Evolutionary conservation across 2,888 invertebrate genomes (phyloP), one percentile per base, ranked within the genome.

Genomic region (Noctua fimbriata): DNA sequence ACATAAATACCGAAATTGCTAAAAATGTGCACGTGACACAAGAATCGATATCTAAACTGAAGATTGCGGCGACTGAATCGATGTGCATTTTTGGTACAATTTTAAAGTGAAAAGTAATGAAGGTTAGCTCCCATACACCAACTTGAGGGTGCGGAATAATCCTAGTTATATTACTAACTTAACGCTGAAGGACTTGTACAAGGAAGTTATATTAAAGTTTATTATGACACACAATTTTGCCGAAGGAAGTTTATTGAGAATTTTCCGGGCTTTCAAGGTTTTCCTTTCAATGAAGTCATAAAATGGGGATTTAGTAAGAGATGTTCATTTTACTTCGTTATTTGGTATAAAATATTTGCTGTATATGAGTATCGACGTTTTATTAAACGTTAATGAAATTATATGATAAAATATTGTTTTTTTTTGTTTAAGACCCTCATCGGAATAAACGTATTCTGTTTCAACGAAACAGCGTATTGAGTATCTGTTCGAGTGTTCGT

Each of bases 71-170:
- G 36, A 69, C 60, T 16, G 36, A 44, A 63, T 74, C 18, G 14
- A 28, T 69, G 70, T 71, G 63, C 44, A 36, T 73, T 71, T 76
- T 47, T 63, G 55, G 67, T 76, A 73, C 63, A 75, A 69, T 72
- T 79, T 80, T 67, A 75, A 83, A 72, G 85, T 74, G 58, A 63
- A 69, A 83, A 81, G 75, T 83, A 73, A 81, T 69, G 52, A 55
- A 69, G 55, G 65, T 69, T 69, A 52, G 10, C 32, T 60, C 9
- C 36, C 28, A 41, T 60, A 70, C 44, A 47, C 52, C 36, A 72
- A 82, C n/a, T 84, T 69, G 21, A 32, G 21, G n/a, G 67, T 44
- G 52, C n/a, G 32, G n/a, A 63, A 79, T 72, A 84, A 69, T 79
- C 41, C 79, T 44, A 60, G 70, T 83, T 60, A 58, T 70, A 58